Conservation (phyloP, 1,140 invertebrate genomes). For the Metaphire vulgaris region DNA sequence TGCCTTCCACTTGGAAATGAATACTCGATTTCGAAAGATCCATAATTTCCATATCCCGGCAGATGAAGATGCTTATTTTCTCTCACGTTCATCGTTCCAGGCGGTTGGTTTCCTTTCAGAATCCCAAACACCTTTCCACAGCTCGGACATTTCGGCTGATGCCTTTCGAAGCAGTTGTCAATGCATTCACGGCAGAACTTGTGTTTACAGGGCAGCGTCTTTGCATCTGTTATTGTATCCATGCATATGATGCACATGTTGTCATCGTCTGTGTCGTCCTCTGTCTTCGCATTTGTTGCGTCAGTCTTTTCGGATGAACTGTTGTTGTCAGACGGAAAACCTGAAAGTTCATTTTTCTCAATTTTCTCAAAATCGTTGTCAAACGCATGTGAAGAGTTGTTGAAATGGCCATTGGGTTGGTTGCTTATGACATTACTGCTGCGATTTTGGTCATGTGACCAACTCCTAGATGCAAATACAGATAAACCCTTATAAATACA, state of each 20-base stretch:
- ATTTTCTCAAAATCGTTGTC: too few species aligned
- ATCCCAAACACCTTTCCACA: slow-evolving; percentile 39
- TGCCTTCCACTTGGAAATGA: slow-evolving; percentile 22
- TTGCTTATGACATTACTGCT: too few species aligned
- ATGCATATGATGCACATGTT: slow-evolving; percentile 26
- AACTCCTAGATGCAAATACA: too few species aligned
- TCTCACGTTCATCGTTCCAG: slow-evolving; percentile 22
- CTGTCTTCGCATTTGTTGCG: too few species aligned
- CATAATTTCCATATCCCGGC: slow-evolving; percentile 26
- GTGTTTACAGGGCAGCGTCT: slow-evolving; percentile 17
- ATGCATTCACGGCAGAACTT: slow-evolving; percentile 13
- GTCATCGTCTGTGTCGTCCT: neutral
- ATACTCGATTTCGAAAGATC: slow-evolving; percentile 22
- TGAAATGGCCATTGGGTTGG: too few species aligned
- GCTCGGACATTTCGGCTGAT: slow-evolving; percentile 38
- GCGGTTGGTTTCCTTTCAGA: slow-evolving; percentile 38
- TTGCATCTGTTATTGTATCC: neutral
- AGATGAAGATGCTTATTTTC: neutral
- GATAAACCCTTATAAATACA: too few species aligned
- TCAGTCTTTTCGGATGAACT: too few species aligned
- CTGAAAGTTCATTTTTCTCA: too few species aligned
- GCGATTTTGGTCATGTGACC: too few species aligned
- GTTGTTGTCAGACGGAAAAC: too few species aligned
- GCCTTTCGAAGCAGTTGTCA: slow-evolving; percentile 10
- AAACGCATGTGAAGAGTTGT: too few species aligned